Evolutionary conservation across 1,140 invertebrate species (phyloP).

Genomic region (Drosophila pruinosa): DNA sequence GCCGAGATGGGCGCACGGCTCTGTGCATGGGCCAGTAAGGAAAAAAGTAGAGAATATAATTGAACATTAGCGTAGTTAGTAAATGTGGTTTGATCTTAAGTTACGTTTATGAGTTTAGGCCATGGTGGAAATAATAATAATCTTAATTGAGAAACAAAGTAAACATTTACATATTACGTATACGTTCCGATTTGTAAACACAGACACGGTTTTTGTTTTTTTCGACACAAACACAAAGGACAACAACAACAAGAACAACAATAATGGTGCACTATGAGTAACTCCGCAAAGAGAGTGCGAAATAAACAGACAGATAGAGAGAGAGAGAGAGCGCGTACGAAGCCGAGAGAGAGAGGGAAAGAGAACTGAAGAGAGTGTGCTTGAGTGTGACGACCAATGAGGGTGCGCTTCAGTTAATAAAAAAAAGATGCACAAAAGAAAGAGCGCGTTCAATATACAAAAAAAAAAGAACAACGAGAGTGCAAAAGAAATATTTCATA

Average conservation of each 20-base stretch:
- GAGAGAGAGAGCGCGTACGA: slow-evolving; percentile 1
- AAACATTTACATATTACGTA: slow-evolving; percentile 42
- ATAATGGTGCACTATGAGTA: slow-evolving; percentile 18
- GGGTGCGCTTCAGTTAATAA: slow-evolving; percentile 30
- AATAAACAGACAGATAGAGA: background rate
- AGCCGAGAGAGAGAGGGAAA: background rate
- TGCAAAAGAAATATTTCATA: slow-evolving; percentile 46
- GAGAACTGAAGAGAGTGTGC: background rate
- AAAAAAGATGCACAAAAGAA: background rate
- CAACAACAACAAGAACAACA: slow-evolving; percentile 35
- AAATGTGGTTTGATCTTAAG: background rate
- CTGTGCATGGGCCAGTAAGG: slow-evolving; percentile 84
- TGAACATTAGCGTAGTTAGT: slow-evolving; percentile 73
- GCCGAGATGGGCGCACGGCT: slow-evolving; percentile 99
- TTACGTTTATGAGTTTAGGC: slow-evolving; percentile 45
- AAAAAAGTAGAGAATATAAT: slow-evolving; percentile 45
- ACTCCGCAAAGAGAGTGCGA: slow-evolving; percentile 8
- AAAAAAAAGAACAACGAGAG: slow-evolving; percentile 34
- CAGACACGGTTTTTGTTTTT: background rate
- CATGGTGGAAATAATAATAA: slow-evolving; percentile 54
- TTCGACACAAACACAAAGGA: slow-evolving; percentile 47
- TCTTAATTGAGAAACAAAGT: slow-evolving; percentile 7
- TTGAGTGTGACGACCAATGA: slow-evolving; percentile 26
- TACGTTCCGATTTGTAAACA: slow-evolving; percentile 60
- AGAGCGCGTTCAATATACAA: slow-evolving; percentile 15